Evolutionary conservation across 2,113 vertebrate genomes (phyloP).

Genomic region (Fregata magnificens): DNA sequence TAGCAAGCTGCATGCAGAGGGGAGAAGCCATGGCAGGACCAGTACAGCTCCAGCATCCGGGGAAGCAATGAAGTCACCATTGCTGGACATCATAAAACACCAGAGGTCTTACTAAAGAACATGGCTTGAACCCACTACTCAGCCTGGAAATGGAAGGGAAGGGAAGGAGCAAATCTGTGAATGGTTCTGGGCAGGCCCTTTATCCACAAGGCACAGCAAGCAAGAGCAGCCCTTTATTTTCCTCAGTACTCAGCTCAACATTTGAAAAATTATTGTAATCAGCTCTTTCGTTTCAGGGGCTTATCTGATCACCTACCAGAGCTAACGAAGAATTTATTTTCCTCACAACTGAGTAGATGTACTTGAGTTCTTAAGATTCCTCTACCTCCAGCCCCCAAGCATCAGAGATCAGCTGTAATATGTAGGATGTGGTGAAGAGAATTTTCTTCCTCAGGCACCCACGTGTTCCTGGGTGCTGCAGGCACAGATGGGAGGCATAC

Average conservation of each 20-base stretch:
- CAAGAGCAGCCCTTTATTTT: background rate
- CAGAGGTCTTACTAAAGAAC: background rate
- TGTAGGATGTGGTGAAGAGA: background rate
- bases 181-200: background rate
- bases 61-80: background rate
- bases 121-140: background rate
- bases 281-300: background rate
- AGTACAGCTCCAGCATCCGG: background rate
- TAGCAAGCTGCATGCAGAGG: background rate
- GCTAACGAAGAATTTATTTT: background rate
- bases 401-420: background rate
- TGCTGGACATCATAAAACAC: background rate
- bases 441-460: background rate
- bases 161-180: background rate
- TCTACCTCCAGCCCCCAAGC: background rate
- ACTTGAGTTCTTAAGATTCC: background rate
- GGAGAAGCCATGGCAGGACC: background rate
- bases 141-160: background rate
- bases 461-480: background rate
- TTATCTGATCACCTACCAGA: background rate
- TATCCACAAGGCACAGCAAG: background rate
- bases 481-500: background rate
- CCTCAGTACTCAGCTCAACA: background rate
- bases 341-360: background rate
- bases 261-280: background rate